Percentiles rank a stretch among this genome's conserved stretches.
Conservation (phyloP, 1,140 invertebrate genomes). For the Trichonephila clavata region DNA sequence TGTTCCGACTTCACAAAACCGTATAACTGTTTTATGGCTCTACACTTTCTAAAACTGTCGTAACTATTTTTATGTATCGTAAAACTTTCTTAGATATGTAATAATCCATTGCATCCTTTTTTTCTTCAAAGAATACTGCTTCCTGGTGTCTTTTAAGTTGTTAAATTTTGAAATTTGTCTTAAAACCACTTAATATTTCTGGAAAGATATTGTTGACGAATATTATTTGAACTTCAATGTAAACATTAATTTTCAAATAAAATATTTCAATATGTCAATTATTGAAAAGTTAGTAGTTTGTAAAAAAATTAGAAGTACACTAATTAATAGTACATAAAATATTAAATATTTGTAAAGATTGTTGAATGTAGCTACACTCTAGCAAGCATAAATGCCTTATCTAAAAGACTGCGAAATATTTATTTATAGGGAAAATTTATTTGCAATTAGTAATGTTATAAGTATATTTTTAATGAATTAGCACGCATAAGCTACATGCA, state of each 20-base stretch:
- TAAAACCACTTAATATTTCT: neutral
- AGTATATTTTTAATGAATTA: too few species aligned
- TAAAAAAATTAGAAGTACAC: too few species aligned
- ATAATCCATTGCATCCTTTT: neutral
- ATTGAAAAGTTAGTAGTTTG: too few species aligned
- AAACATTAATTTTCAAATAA: neutral
- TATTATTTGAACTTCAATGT: neutral
- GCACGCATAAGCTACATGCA: too few species aligned
- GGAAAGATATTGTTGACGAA: neutral
- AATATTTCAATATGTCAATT: too few species aligned
- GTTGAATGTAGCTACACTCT: too few species aligned
- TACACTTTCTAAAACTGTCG: slow-evolving; percentile 6
- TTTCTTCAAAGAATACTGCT: neutral
- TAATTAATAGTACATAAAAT: too few species aligned
- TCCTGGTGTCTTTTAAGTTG: neutral
- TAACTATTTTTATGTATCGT: slow-evolving; percentile 28
- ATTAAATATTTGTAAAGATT: too few species aligned
- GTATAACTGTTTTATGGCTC: neutral
- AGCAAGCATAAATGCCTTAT: too few species aligned
- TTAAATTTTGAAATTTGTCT: neutral
- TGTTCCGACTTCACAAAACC: neutral
- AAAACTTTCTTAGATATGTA: slow-evolving; percentile 7
- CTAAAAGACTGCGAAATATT: too few species aligned
- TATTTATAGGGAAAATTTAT: too few species aligned
- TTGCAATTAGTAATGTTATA: too few species aligned